A percentile compares a stretch with the other conserved stretches of the same genome.
These are phyloP conservation scores for Diachasma alloeum DNA, from an alignment of 1,140 invertebrate species.

Conservation along the genomic window DNA sequence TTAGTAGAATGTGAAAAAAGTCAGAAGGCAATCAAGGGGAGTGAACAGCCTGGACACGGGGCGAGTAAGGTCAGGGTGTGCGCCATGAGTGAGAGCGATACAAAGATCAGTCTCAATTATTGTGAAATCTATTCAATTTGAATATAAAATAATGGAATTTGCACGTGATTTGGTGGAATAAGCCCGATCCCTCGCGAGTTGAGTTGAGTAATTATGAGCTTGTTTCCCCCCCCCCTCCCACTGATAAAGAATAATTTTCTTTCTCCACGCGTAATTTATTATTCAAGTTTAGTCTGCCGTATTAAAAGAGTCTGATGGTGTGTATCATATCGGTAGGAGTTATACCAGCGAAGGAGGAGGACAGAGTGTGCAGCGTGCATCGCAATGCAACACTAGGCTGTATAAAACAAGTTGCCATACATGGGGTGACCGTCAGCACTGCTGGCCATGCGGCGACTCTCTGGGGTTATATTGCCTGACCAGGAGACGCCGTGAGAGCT, in stretches of 20 bases:
- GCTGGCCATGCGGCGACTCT: conserved; percentile 1
- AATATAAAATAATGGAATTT: too few relatives aligned
- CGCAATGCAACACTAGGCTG: conserved; percentile 27
- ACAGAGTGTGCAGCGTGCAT: conserved; percentile 15
- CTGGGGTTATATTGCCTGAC: not conserved
- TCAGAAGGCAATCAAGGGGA: conserved; percentile 51
- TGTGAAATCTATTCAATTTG: not conserved
- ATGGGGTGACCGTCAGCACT: conserved; percentile 63
- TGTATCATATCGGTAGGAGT: not conserved
- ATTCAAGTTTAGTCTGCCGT: not conserved
- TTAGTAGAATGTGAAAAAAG: not conserved
- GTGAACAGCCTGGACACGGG: conserved; percentile 50
- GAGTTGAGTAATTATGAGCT: conserved; percentile 16
- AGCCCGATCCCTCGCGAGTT: conserved; percentile 25
- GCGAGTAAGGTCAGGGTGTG: conserved; percentile 60
- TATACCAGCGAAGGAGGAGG: not conserved
- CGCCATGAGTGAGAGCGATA: conserved; percentile 49
- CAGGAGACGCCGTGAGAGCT: not conserved
- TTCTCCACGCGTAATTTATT: not conserved
- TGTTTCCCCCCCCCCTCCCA: not conserved
- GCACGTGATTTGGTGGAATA: too few relatives aligned
- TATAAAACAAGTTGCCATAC: conserved; percentile 65
- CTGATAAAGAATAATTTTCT: not conserved
- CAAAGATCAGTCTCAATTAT: conserved; percentile 12
- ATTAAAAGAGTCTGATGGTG: not conserved